Base-by-base conservation (phyloP, 2,888 invertebrate genomes). In the Diachrysia chrysitis region DNA sequence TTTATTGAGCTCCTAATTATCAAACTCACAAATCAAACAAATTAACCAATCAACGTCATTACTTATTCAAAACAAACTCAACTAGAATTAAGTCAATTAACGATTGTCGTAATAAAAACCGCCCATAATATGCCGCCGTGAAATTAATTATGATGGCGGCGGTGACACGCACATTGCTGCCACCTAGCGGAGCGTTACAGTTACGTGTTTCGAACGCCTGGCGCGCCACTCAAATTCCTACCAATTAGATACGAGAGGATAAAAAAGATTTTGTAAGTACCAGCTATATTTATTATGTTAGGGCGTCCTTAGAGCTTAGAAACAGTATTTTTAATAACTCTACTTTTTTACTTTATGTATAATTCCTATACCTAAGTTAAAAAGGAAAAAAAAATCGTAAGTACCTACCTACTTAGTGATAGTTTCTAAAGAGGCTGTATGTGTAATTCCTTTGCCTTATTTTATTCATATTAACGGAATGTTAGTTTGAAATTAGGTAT, bases 91-190 rank as follows among this genome's bases (percentile, higher is more conserved):
- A 79, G 83, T 81, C 81, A 85, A 87, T 85, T 87, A 87, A 77
- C 69, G 46, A 65, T 60, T 46, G 19, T 58, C 58, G 48, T 63
- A 76, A 63, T 76, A 85, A 87, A 86, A 84, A 84, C 80, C 70
- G 72, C 66, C 66, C 78, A 82, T 79, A 83, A 82, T 83, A 83
- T 82, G 70, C 66, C 63, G 69, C 76, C 89, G 86, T 91, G 87
- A 89, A 90, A 92, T 91, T 88, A 87, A 90, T 91, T 89, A 89
- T 82, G 83, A 80, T 83, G 71, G 78, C 83, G 61, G 67, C 63
- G 71, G 78, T 85, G 86, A 84, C 83, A 66, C 69, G 71, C 60
- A 78, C 89, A 91, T 93, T 82, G 78, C 89, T 87, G 78, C 66
- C 63, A 78, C 64, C 78, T 81, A 84, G 61, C 77, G 85, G 78